Base-by-base conservation (phyloP, 1,140 invertebrate genomes). In the Leguminivora glycinivorella region DNA sequence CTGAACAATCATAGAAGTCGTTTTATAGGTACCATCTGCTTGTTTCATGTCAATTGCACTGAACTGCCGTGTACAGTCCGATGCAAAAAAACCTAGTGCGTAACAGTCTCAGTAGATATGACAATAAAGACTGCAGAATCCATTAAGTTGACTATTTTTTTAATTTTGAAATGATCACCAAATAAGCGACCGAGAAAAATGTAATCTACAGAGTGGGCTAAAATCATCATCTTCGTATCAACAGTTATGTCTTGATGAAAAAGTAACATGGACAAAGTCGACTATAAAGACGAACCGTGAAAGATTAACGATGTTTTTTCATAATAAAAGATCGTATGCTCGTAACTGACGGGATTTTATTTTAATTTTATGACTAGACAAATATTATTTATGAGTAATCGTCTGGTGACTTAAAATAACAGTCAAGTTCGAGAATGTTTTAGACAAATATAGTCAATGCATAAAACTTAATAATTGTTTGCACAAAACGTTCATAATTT, bases 41-140 rank as follows among this genome's bases (percentile, higher is more conserved):
- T 52, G 47, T 52, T 52, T 52, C n/a, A 52, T 52, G 19, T 22
- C 47, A 52, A 52, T 52, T 52, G 43, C 2, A 52, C 17, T 47
- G 17, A 40, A 40, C 5, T 47, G 5, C n/a, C 43, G 17, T 12
- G 38, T 40, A 14, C 34, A 40, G 34, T 12, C 34, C 10, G 1
- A 7, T 40, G 34, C 1, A 9, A 4, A 14, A 43, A 14, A 43
- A 43, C 4, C 38, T 43, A 43, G 14, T 10, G 5, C 38, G 38
- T 43, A 43, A 9, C 7, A 1, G 3, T 0, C 31, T 34, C 9
- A 0, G 29, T 9, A 9, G 10, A 10, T 7, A 10, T 10, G 9
- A 10, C 12, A 34, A 34, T 34, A 31, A 6, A 31, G 6, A 31
- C 6, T 31, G 29, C 29, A 6, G n/a, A n/a, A n/a, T n/a, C n/a